Conservation (phyloP, 2,797 vertebrate genomes). For the Mionectes olivaceus region DNA sequence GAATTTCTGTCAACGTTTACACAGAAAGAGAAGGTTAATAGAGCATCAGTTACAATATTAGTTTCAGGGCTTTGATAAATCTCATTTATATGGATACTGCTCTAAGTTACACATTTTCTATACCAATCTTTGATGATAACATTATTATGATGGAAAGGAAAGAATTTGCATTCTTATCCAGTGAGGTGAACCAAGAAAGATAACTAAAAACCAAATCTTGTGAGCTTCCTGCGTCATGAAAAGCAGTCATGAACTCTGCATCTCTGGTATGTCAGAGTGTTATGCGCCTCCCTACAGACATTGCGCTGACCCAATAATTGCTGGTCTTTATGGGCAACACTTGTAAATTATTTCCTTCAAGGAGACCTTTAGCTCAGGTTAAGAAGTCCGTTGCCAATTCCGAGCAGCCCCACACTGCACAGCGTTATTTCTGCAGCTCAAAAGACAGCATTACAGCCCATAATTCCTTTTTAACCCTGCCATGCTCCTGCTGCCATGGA, state of each 20-base stretch:
- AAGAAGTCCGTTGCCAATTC: background rate
- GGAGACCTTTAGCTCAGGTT: background rate
- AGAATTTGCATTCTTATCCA: background rate
- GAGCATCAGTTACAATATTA: background rate
- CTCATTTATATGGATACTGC: background rate
- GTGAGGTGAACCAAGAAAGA: background rate
- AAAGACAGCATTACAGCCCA: background rate
- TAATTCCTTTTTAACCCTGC: background rate
- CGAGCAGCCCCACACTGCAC: accelerated
- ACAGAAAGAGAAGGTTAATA: background rate
- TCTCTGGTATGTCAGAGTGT: accelerated
- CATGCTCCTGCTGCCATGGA: background rate
- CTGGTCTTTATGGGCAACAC: background rate
- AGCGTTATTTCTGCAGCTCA: background rate
- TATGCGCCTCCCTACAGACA: background rate
- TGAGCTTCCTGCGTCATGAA: background rate
- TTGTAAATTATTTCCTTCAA: background rate
- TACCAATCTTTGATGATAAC: background rate
- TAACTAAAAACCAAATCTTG: background rate
- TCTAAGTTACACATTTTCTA: background rate
- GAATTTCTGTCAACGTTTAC: background rate
- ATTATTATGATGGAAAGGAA: background rate
- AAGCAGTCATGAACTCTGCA: background rate
- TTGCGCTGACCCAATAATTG: background rate
- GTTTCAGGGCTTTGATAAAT: background rate